These are phyloP conservation scores for Hypotaenidia philippensis DNA, from an alignment of 2,797 vertebrate species.

Conservation along the genomic window DNA sequence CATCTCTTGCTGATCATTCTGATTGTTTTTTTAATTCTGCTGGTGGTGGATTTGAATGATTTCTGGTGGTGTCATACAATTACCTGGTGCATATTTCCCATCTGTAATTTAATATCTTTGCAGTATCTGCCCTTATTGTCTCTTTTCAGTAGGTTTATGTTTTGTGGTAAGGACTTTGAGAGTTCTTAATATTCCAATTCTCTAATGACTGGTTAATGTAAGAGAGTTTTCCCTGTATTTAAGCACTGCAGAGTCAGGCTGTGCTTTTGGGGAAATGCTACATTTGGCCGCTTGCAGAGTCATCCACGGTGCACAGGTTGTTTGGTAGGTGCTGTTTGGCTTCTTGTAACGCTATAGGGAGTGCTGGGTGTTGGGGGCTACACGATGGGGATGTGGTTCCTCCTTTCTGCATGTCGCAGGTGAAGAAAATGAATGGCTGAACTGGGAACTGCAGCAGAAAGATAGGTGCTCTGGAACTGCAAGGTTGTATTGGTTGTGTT, in stretches of 20 bases:
- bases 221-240: not conserved
- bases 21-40: not conserved
- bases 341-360: not conserved
- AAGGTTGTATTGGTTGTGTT: conserved; percentile 57
- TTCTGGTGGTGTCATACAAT: not conserved
- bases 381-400: not conserved
- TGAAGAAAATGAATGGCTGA: not conserved
- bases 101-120: not conserved
- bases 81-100: not conserved
- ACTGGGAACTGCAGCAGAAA: not conserved
- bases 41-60: not conserved
- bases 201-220: not conserved
- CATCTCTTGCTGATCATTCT: not conserved
- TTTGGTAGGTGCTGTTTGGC: conserved; percentile 4
- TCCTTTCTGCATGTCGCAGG: not conserved
- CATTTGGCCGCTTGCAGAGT: conserved; percentile 30
- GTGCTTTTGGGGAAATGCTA: conserved; percentile 2
- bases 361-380: not conserved
- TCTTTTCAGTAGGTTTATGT: conserved; percentile 9
- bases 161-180: not conserved
- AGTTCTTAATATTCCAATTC: conserved; percentile 35
- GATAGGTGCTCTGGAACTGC: conserved; percentile 9
- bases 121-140: not conserved
- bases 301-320: not conserved
- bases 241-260: not conserved